phyloP scores from a whole-genome alignment of 2,113 vertebrate genomes.

The Neotoma lepida region DNA sequence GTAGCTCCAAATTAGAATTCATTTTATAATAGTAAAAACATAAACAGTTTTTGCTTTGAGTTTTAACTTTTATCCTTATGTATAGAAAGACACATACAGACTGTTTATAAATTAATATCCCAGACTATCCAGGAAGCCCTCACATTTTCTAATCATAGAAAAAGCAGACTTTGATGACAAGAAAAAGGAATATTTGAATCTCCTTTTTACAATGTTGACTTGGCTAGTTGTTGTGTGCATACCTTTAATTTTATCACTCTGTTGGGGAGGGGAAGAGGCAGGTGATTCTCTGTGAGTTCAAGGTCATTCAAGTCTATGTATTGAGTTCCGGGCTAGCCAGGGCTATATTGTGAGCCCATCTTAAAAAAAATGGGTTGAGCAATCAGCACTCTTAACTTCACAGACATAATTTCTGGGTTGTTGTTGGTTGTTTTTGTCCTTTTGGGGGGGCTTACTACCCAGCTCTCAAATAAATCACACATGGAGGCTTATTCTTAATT shows the following conservation, averaged over 20 bases:
- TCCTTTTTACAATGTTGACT: not conserved
- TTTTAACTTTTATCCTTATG: conserved; percentile 14
- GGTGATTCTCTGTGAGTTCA: not conserved
- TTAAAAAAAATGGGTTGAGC: not conserved
- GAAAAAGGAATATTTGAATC: not conserved
- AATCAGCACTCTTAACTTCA: no score
- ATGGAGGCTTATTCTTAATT: no score
- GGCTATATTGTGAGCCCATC: not conserved
- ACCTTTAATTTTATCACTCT: not conserved
- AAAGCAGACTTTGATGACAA: not conserved
- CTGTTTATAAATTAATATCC: not conserved
- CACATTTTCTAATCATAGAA: not conserved
- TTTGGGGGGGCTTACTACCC: no score
- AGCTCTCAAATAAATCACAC: no score
- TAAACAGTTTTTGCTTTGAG: not conserved
- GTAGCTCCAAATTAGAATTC: conserved; percentile 46
- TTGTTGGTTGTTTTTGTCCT: no score
- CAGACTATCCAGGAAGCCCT: not conserved
- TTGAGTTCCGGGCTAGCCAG: not conserved
- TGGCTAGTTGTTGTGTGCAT: not conserved
- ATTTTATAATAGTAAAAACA: conserved; percentile 51
- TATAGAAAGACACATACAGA: not conserved
- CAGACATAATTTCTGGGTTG: not conserved
- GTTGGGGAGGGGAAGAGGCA: not conserved
- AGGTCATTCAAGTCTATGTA: not conserved